phyloP scores from a whole-genome alignment of 2,113 vertebrate genomes.

The Sigmodon hispidus region DNA sequence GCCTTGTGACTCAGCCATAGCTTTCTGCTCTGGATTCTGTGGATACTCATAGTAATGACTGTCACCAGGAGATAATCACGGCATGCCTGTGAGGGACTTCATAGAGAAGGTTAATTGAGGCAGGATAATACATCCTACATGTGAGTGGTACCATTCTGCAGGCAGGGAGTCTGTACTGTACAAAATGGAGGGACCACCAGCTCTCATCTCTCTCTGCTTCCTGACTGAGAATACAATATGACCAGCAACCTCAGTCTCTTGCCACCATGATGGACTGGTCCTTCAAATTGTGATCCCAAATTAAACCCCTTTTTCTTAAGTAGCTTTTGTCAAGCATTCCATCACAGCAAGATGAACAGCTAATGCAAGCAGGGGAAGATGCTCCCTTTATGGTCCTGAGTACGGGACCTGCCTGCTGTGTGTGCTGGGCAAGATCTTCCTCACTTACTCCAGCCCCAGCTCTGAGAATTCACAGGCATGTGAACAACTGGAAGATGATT shows the following conservation, averaged over 20 bases:
- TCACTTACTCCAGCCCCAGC: background rate
- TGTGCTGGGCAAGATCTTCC: too few species aligned
- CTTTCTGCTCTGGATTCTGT: background rate
- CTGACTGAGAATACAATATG: background rate
- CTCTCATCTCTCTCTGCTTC: background rate
- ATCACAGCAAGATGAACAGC: background rate
- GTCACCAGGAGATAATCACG: background rate
- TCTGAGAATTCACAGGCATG: background rate
- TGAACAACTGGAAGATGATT: background rate
- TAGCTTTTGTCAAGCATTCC: background rate
- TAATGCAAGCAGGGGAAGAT: background rate
- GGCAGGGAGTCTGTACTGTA: too few species aligned
- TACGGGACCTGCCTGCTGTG: background rate
- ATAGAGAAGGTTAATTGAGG: too few species aligned
- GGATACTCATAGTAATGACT: background rate
- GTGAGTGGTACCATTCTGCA: background rate
- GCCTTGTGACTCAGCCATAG: background rate
- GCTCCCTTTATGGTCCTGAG: background rate
- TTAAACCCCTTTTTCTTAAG: background rate
- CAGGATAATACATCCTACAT: background rate
- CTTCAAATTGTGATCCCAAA: background rate
- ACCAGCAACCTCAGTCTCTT: background rate
- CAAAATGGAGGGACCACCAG: background rate
- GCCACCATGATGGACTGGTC: too few species aligned
- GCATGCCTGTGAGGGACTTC: background rate